phyloP scores from a whole-genome alignment of 2,113 vertebrate genomes.

The Indri indri region DNA sequence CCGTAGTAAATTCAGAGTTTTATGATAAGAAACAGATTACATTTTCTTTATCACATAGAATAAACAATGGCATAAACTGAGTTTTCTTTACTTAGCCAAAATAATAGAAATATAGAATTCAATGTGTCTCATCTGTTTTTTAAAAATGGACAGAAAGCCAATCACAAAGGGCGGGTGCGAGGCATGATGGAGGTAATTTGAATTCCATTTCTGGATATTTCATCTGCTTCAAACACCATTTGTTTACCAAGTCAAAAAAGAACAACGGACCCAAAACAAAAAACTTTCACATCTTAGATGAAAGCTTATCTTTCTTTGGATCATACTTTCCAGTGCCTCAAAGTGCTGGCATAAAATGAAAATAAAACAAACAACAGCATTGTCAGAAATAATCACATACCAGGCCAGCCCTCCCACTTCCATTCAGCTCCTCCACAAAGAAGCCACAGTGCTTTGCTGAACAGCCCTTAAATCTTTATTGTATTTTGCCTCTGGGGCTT shows the following conservation, averaged over 20 bases:
- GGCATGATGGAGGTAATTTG: not conserved
- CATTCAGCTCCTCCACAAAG: slow-evolving; percentile 13
- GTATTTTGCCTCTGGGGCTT: slow-evolving; percentile 73
- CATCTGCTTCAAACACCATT: slow-evolving; percentile 3
- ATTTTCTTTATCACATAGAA: slow-evolving; percentile 20
- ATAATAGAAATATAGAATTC: not conserved
- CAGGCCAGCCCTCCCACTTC: not conserved
- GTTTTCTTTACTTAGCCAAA: slow-evolving; percentile 31
- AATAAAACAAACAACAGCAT: slow-evolving; percentile 47
- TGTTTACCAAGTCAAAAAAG: slow-evolving; percentile 25
- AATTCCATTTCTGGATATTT: slow-evolving; percentile 26
- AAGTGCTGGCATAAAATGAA: slow-evolving; percentile 56
- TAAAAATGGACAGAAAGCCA: not conserved
- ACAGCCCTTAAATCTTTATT: slow-evolving; percentile 70
- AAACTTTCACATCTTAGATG: not conserved
- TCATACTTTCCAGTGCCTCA: slow-evolving; percentile 1
- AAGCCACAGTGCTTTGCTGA: not conserved
- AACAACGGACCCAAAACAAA: not conserved
- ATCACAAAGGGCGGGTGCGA: not conserved
- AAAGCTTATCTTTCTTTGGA: slow-evolving; percentile 21
- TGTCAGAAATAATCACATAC: slow-evolving; percentile 20
- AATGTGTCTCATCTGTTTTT: not conserved
- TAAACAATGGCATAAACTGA: slow-evolving; percentile 3
- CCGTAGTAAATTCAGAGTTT: not conserved
- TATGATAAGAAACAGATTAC: slow-evolving; percentile 21